phyloP scores from a whole-genome alignment of 2,888 invertebrate genomes.

The Cosmia trapezina region DNA sequence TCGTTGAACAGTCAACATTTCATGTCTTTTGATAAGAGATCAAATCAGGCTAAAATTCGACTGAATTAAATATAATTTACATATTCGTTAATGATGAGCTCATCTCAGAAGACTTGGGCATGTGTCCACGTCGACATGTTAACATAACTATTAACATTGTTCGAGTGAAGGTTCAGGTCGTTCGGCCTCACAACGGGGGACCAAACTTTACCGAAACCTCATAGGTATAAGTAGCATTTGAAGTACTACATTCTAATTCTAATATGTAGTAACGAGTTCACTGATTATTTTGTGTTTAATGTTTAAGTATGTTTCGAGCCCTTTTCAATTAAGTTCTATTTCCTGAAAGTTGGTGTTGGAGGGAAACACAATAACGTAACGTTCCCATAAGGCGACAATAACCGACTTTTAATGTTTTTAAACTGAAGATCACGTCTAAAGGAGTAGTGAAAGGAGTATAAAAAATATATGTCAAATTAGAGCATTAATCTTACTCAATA shows the following conservation, averaged over 20 bases:
- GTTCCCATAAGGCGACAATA: not conserved
- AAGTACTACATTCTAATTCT: constrained; percentile 5
- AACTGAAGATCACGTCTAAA: too few relatives aligned
- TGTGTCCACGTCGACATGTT: constrained; percentile 66
- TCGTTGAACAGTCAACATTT: too few relatives aligned
- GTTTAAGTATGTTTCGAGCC: constrained; percentile 27
- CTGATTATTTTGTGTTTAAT: constrained; percentile 37
- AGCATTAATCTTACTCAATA: too few relatives aligned
- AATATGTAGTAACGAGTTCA: constrained; percentile 17
- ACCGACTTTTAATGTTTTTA: too few relatives aligned
- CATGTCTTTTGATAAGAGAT: not conserved
- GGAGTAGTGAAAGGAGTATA: too few relatives aligned
- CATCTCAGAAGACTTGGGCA: constrained; percentile 38
- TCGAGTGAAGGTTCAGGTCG: constrained; percentile 68
- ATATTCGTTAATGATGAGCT: constrained; percentile 21
- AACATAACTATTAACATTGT: constrained; percentile 74
- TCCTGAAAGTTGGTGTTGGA: not conserved
- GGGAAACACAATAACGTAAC: not conserved
- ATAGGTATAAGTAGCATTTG: constrained; percentile 68
- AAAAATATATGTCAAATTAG: too few relatives aligned
- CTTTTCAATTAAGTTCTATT: constrained; percentile 22
- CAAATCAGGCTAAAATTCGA: not conserved
- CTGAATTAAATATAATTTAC: not conserved
- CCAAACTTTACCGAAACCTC: constrained; percentile 76
- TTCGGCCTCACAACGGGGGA: constrained; percentile 73